Percentiles rank a stretch among this genome's conserved stretches.
Evolutionary conservation across 2,888 invertebrate genomes (phyloP).

Genomic region (Parascotia fuliginaria): DNA sequence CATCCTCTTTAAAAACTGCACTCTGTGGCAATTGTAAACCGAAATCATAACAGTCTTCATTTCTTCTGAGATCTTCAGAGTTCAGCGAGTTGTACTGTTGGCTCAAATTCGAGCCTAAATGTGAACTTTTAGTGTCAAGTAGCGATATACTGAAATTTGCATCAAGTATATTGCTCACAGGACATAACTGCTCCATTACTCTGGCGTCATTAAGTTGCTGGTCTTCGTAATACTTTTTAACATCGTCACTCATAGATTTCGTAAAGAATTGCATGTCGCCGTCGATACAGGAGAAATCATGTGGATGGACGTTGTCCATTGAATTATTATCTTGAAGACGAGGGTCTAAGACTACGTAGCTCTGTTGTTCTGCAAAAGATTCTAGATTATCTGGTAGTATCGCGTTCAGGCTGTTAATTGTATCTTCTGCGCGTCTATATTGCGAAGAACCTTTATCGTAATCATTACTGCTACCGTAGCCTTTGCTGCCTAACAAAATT

Average conservation of each 20-base stretch:
- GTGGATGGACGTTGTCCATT: conserved; percentile 64
- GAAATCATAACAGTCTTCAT: conserved; percentile 77
- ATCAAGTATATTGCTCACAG: conserved; percentile 70
- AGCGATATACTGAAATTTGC: conserved; percentile 75
- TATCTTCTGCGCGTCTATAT: conserved; percentile 66
- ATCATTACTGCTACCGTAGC: conserved; percentile 53
- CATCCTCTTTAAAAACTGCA: conserved; percentile 72
- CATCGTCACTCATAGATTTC: conserved; percentile 80
- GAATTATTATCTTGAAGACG: conserved; percentile 64
- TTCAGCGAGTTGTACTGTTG: conserved; percentile 69
- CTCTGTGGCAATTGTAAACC: conserved; percentile 69
- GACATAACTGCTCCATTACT: conserved; percentile 74
- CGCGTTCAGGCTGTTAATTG: conserved; percentile 72
- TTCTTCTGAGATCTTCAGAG: conserved; percentile 69
- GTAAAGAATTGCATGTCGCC: conserved; percentile 82
- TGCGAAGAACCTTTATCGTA: conserved; percentile 63
- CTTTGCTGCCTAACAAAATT: conserved; percentile 69
- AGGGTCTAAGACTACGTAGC: conserved; percentile 72
- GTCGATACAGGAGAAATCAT: conserved; percentile 79
- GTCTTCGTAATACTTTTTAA: conserved; percentile 79
- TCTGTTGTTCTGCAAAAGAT: conserved; percentile 75
- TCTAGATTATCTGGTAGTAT: conserved; percentile 78
- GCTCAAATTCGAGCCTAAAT: conserved; percentile 64
- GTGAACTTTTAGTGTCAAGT: conserved; percentile 68
- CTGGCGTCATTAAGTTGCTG: conserved; percentile 71